Conservation (phyloP, 2,113 vertebrate species). For the Tonatia bakeri region DNA sequence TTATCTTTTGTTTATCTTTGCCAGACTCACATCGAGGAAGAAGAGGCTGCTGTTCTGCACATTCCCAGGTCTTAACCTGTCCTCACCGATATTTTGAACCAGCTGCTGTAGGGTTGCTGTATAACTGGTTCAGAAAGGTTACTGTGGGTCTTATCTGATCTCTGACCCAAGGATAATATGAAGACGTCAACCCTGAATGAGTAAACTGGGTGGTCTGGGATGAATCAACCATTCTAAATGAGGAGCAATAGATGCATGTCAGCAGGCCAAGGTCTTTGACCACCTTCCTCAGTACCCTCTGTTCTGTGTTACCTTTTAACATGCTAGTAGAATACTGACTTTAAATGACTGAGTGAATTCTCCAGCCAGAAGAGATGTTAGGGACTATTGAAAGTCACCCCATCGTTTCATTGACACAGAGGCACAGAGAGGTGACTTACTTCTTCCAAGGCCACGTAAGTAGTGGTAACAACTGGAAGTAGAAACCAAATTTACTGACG, state of each 20-base stretch:
- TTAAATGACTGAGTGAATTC: not conserved
- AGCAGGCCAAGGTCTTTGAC: not conserved
- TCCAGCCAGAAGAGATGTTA: not conserved
- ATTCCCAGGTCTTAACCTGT: not conserved
- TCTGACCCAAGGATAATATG: not conserved
- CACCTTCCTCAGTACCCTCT: not conserved
- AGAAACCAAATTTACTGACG: not conserved
- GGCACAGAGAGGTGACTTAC: not conserved
- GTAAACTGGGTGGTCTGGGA: not conserved
- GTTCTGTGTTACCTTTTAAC: not conserved
- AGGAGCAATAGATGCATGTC: not conserved
- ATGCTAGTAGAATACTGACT: not conserved
- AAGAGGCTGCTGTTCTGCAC: not conserved
- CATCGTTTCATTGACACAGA: not conserved
- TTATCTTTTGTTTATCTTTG: slow-evolving; percentile 3
- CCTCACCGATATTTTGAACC: not conserved
- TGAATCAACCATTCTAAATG: not conserved
- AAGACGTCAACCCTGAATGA: not conserved
- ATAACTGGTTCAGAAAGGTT: not conserved
- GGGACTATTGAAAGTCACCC: not conserved
- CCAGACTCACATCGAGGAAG: not conserved
- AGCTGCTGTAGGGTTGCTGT: not conserved
- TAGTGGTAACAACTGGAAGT: not conserved
- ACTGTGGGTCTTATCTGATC: not conserved
- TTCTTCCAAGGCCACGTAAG: not conserved